Evolutionary conservation across 2,888 invertebrate species (phyloP).

Genomic region (Anoplius nigerrimus): DNA sequence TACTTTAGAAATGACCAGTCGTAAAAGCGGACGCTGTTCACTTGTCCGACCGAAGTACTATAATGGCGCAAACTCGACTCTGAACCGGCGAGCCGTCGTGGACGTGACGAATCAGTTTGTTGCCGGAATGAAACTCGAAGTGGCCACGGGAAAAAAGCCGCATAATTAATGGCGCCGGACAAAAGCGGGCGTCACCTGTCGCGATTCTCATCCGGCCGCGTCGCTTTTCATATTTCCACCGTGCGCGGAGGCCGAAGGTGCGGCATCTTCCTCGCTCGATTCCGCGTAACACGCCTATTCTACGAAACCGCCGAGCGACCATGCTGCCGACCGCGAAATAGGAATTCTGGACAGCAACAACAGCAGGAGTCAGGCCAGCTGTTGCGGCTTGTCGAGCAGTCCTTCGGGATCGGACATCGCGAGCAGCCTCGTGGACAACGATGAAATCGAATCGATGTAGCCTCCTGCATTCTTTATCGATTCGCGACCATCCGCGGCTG

Average conservation of each 20-base stretch:
- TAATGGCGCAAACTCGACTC: no score
- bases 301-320: constrained; percentile 26
- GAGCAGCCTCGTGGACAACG: constrained; percentile 9
- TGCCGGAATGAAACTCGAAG: no score
- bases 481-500: no score
- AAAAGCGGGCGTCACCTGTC: no score
- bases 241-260: not conserved
- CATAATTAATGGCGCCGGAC: no score
- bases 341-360: constrained; percentile 32
- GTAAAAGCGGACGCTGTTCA: no score
- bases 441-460: constrained; percentile 24
- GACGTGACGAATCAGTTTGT: no score
- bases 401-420: constrained; percentile 20
- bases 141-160: no score
- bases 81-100: no score
- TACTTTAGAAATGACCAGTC: no score
- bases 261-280: no score
- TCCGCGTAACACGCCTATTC: constrained; percentile 7
- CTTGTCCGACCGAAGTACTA: no score
- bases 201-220: not conserved
- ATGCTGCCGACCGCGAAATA: constrained; percentile 30
- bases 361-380: constrained; percentile 30
- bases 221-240: constrained; percentile 4
- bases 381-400: constrained; percentile 23
- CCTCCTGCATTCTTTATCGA: not conserved